A percentile compares a stretch with the other conserved stretches of the same genome.
Evolutionary conservation across 2,797 vertebrate species (phyloP).

Genomic region (Labeo calbasu): DNA sequence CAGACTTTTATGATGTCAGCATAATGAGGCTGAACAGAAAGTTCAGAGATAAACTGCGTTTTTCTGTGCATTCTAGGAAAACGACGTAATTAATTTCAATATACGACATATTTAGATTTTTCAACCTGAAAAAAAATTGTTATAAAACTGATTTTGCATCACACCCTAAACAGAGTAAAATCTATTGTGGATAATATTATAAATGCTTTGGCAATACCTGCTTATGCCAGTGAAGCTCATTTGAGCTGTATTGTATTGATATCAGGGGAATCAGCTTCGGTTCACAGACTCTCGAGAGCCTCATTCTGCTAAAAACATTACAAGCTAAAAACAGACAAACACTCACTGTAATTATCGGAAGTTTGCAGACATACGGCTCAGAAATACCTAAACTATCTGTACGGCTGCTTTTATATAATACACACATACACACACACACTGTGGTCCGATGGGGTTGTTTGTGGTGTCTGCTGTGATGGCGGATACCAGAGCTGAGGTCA

Average conservation of each 20-base stretch:
- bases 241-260: background rate
- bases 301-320: slow-evolving; percentile 59
- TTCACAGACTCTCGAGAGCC: slow-evolving; percentile 34
- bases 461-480: slow-evolving; percentile 52
- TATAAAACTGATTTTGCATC: background rate
- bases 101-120: too few species aligned
- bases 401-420: slow-evolving; percentile 24
- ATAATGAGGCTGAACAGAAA: background rate
- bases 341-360: slow-evolving; percentile 57
- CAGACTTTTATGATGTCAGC: background rate
- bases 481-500: slow-evolving; percentile 72
- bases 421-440: background rate
- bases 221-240: background rate
- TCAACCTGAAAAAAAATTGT: too few species aligned
- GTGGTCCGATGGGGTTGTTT: slow-evolving; percentile 47
- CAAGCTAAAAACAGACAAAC: slow-evolving; percentile 55
- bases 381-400: slow-evolving; percentile 19
- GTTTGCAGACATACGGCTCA: slow-evolving; percentile 26
- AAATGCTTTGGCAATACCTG: background rate
- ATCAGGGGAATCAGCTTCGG: background rate
- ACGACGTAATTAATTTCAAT: background rate
- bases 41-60: background rate
- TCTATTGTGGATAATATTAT: background rate
- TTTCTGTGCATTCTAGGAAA: background rate
- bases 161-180: background rate